Conservation (phyloP, 2,888 invertebrate genomes). For the Ceraclea dissimilis region DNA sequence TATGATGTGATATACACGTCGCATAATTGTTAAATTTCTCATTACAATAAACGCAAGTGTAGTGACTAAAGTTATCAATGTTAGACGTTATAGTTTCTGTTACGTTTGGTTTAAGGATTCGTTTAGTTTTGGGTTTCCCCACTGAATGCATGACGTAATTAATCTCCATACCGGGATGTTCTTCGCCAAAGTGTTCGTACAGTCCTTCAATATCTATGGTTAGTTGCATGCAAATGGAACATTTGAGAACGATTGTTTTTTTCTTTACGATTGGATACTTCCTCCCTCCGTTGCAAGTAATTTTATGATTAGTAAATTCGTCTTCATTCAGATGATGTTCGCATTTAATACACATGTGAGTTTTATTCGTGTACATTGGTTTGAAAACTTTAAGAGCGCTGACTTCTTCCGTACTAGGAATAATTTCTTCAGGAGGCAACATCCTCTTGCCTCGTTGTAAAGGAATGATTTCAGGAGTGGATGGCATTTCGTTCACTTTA, state of each 20-base stretch:
- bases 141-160: conserved; percentile 35
- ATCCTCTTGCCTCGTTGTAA: conserved; percentile 6
- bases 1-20: conserved; percentile 12
- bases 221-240: conserved; percentile 38
- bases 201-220: conserved; percentile 32
- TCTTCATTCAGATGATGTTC: conserved; percentile 30
- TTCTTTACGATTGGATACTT: conserved; percentile 31
- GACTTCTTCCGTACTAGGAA: neutral
- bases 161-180: conserved; percentile 29
- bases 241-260: conserved; percentile 40
- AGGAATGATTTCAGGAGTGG: conserved; percentile 27
- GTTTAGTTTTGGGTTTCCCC: conserved; percentile 26
- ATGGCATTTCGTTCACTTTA: conserved; percentile 28
- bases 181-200: conserved; percentile 34
- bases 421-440: neutral
- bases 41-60: conserved; percentile 12
- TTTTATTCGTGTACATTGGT: neutral
- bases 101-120: conserved; percentile 16
- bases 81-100: conserved; percentile 26
- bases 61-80: conserved; percentile 28
- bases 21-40: neutral
- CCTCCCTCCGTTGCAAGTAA: conserved; percentile 29
- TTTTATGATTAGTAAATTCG: conserved; percentile 29
- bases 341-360: conserved; percentile 35
- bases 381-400: neutral